Conservation (phyloP, 2,113 vertebrate genomes). For the Sylvia atricapilla region DNA sequence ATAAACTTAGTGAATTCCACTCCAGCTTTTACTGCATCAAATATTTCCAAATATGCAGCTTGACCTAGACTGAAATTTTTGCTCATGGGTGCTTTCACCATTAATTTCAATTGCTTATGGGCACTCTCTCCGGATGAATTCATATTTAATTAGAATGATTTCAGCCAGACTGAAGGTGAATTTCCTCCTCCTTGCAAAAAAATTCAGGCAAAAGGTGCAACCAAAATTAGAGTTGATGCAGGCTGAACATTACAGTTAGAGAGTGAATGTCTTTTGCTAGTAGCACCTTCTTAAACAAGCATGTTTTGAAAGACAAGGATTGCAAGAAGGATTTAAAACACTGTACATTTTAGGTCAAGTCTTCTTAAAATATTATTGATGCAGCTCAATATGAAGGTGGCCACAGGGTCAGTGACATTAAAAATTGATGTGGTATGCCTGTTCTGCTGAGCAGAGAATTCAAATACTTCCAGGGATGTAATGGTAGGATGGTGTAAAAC, state of each 20-base stretch:
- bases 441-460: background rate
- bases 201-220: background rate
- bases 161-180: background rate
- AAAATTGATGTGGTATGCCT: background rate
- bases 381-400: background rate
- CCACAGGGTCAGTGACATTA: background rate
- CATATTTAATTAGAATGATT: background rate
- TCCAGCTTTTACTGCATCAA: background rate
- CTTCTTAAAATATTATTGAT: background rate
- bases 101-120: background rate
- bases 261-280: background rate
- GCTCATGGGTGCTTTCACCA: background rate
- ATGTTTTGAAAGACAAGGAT: background rate
- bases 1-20: background rate
- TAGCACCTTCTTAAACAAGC: background rate
- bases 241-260: background rate
- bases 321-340: background rate
- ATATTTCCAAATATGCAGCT: background rate
- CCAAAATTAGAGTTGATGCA: background rate
- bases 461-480: background rate
- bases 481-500: slow-evolving; percentile 4
- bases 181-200: background rate
- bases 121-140: background rate
- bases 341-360: background rate
- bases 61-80: background rate